Evolutionary conservation across 1,140 invertebrate genomes (phyloP).

Genomic region (Rhyacophila brunnea): DNA sequence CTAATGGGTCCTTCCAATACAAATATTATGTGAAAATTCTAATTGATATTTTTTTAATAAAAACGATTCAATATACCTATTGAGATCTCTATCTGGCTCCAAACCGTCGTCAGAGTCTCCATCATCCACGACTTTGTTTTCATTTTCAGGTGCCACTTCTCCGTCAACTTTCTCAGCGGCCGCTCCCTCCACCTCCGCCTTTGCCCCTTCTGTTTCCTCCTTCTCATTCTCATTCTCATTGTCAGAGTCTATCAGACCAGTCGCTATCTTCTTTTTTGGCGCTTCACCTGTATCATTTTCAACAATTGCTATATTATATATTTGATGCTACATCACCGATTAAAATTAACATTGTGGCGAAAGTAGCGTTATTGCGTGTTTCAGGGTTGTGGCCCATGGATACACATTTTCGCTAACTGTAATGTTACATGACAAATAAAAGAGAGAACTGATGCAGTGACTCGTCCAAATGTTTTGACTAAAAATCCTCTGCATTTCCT

Average conservation of each 20-base stretch:
- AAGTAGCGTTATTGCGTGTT: not conserved
- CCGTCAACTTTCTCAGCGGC: slow-evolving; percentile 30
- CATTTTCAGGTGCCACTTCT: slow-evolving; percentile 30
- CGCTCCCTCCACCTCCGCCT: not conserved
- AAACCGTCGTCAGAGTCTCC: slow-evolving; percentile 61
- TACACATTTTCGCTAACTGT: not conserved
- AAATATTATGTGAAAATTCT: too few species aligned
- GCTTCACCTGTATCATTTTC: slow-evolving; percentile 29
- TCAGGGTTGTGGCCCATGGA: not conserved
- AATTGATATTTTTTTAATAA: too few species aligned
- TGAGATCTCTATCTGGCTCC: slow-evolving; percentile 40
- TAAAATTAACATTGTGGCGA: not conserved
- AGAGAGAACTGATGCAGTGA: not conserved
- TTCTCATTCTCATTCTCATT: slow-evolving; percentile 46
- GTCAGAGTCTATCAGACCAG: slow-evolving; percentile 47
- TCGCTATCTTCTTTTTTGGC: slow-evolving; percentile 43
- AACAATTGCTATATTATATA: slow-evolving; percentile 10
- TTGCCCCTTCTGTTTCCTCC: not conserved
- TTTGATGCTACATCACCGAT: not conserved
- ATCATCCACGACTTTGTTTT: slow-evolving; percentile 39
- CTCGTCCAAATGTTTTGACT: not conserved
- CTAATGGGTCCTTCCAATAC: too few species aligned
- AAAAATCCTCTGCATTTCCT: too few species aligned
- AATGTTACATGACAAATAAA: not conserved
- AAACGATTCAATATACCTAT: too few species aligned